Evolutionary conservation across 2,888 invertebrate genomes (phyloP), one percentile per base, ranked within the genome.

Genomic region (Panzeria rudis): DNA sequence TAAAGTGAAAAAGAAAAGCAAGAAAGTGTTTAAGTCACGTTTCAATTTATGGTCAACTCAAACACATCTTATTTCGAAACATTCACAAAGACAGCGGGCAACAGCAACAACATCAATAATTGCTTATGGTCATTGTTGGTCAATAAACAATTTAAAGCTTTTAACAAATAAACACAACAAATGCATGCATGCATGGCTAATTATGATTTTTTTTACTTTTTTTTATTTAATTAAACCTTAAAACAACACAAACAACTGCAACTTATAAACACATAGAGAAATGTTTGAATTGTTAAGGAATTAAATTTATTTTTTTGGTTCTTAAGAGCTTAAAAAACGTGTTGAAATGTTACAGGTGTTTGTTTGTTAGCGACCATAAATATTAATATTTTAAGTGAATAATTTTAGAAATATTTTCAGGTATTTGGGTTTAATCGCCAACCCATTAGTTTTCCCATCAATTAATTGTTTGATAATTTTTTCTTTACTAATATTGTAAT

Each of bases 1-100:
- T 44, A 7, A 52, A 79, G 71, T 44, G 25, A 66, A 56, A n/a
- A 80, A 64, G 20, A 15, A 47, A 50, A 25, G 41, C 64, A 73
- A 82, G 78, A 82, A 85, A 85, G 77, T 85, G 69, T 32, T 50
- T n/a, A 82, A 82, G 85, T 75, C 85, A 85, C 82, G 85, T 82
- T 85, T 79, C 56, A 80, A 73, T 75, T 78, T 82, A 79, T 75
- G 81, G 81, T 77, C 81, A 84, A 69, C 20, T 78, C 81, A 75
- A n/a, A 47, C 41, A 29, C 38, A 68, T 61, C 38, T 50, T 50
- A 47, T 47, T 15, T 25, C 61, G 50, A 25, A 59, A 69, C 13
- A 54, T 29, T 41, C 13, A 59, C 0, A 23, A 13, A 20, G n/a
- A 38, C 56, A 44, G 17, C n/a, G 38, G 38, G 35, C 5, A 59